phyloP scores from a whole-genome alignment of 2,888 invertebrate species.

The Eupeodes latifasciatus region DNA sequence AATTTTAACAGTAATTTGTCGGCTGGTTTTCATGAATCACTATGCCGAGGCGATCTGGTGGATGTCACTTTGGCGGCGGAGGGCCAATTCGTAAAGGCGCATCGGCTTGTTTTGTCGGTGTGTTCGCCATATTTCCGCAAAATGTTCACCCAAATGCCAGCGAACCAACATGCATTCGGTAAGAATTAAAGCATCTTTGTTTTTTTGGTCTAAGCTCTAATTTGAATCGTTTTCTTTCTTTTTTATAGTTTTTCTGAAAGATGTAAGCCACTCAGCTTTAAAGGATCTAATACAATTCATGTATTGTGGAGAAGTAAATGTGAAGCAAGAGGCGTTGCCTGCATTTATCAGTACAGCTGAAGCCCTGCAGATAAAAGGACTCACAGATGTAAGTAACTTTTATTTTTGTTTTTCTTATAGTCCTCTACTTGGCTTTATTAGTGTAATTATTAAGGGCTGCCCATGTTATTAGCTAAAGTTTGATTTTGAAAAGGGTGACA shows the following conservation, averaged over 20 bases:
- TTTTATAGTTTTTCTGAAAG: conserved; percentile 88
- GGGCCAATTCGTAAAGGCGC: conserved; percentile 89
- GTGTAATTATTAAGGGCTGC: not conserved
- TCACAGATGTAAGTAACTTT: conserved; percentile 87
- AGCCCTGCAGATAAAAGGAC: conserved; percentile 89
- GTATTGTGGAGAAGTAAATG: conserved; percentile 90
- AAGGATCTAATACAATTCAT: conserved; percentile 90
- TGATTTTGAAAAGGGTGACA: not conserved
- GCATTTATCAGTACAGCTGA: conserved; percentile 90
- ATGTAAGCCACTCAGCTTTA: conserved; percentile 89
- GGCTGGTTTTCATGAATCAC: conserved; percentile 89
- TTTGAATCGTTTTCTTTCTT: conserved; percentile 59
- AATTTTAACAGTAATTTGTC: conserved; percentile 90
- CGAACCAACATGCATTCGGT: conserved; percentile 89
- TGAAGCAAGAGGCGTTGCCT: conserved; percentile 89
- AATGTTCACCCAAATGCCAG: conserved; percentile 89
- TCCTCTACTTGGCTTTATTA: not conserved
- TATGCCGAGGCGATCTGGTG: conserved; percentile 89
- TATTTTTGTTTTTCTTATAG: not conserved
- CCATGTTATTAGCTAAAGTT: not conserved
- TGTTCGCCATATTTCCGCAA: conserved; percentile 90
- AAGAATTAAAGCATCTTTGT: conserved; percentile 3
- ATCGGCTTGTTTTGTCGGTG: conserved; percentile 89
- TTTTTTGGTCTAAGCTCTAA: not conserved
- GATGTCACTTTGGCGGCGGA: conserved; percentile 90